Evolutionary conservation across 2,888 invertebrate species (phyloP), one percentile per base, ranked within the genome.

Genomic region (Flabesymbios commensalis): DNA sequence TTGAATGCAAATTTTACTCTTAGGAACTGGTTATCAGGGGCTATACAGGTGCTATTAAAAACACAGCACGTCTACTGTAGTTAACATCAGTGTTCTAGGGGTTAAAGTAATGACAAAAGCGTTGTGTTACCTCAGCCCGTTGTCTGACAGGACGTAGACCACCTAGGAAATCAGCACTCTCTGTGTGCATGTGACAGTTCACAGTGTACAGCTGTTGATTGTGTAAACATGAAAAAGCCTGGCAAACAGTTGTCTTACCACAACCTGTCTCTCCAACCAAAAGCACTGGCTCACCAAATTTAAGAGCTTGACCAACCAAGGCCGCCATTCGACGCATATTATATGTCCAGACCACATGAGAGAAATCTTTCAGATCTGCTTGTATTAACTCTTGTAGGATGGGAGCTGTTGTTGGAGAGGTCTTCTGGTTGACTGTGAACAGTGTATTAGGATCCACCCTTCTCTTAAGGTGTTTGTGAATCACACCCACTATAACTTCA

Each of bases 121-220:
- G n/a, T n/a, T n/a, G n/a, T n/a, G n/a, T 45, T 24, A 59, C 63
- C 42, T 41, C 49, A 24, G 43, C 22, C 22, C 39, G 32, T 57
- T 88, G 86, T 59, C 94, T 84, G 5, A 93, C 91, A 0, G 99
- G 99, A 69, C 99, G 86, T 7, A 99, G 85, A 22, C 96, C 94
- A 42, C 99, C 99, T 22, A 99, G 86, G 78, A 99, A 98, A 82
- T 99, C 99, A 0, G 97, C 90, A 70, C 96, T 94, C 83, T 99
- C 99, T 0, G 97, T 95, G 77, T 99, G 94, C 90, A 98, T 93
- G 77, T 99, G 99, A 83, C 99, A 99, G 83, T 98, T 99, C 1
- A 98, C 88, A 41, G 92, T 89, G 57, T 90, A 86, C 41, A 98
- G 85, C 57, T 88, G 83, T 57, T 88, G 88, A 1, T 85, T 82